Evolutionary conservation across 2,113 vertebrate genomes (phyloP), one percentile per base, ranked within the genome.

Genomic region (Atherinomorus stipes): DNA sequence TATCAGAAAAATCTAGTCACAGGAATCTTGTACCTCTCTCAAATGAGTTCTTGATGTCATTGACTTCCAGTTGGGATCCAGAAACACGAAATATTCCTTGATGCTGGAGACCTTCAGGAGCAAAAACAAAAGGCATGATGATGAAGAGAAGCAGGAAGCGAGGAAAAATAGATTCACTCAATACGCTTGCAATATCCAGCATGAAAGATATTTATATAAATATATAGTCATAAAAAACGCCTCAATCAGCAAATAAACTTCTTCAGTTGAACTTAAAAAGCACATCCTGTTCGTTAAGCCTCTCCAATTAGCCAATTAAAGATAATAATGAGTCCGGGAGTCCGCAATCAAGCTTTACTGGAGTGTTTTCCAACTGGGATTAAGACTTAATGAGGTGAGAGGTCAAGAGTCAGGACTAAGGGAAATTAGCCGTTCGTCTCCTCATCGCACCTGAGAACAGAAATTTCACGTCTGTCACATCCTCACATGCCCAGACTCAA

Each of bases 1-100:
- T 75, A 12, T 1, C 12, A 50, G 28, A 34, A 34, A 34, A 34
- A 9, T 34, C 9, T 34, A n/a, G n/a, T n/a, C n/a, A n/a, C n/a
- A 1, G 22, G n/a, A 65, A 58, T 1, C 85, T 1, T 26, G 31
- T 72, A 99, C 98, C 98, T 98, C 98, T 95, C 88, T 99, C 98
- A 89, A 99, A 99, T 18, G 98, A 98, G 92, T 99, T 99, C 93
- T 99, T 99, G 91, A 99, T 99, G 87, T 99, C 98, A 79, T 99
- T 99, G 91, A 99, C 96, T 93, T 99, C 98, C 88, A 98, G 94
- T 87, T 99, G 98, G 69, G 98, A 99, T 76, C 98, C 98, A 72
- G 98, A 95, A 4, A 99, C 97, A 81, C 98, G 93, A 87, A 99
- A 99, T 92, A 99, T 98, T 73, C 98, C 98, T 82, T 99, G 98